Conservation (phyloP, 2,113 vertebrate species). For the Pseudorhombus dupliciocellatus region DNA sequence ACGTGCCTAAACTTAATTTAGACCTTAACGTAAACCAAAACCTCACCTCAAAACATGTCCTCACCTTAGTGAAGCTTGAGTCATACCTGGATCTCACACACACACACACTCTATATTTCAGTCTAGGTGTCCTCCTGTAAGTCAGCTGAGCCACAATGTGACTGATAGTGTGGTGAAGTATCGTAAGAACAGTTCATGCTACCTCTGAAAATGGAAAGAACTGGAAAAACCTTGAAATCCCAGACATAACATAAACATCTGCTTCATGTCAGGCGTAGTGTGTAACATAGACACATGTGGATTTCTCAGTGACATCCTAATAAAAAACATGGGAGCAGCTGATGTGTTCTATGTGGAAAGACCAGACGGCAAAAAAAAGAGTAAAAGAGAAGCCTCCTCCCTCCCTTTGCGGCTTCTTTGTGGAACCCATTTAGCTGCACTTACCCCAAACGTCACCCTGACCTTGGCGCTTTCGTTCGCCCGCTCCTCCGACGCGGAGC, state of each 20-base stretch:
- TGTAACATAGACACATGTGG: constrained; percentile 13
- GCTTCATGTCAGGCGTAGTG: constrained; percentile 38
- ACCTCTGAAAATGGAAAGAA: constrained; percentile 13
- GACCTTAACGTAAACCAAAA: no score
- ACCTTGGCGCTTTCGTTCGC: neutral
- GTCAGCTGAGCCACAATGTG: neutral
- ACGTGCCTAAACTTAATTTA: no score
- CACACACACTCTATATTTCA: constrained; percentile 11
- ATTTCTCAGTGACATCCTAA: constrained; percentile 5
- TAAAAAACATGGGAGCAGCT: neutral
- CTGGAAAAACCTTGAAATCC: constrained; percentile 31
- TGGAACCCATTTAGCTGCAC: neutral
- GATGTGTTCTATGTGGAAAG: neutral
- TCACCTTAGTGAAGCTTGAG: no score
- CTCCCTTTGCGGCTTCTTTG: neutral
- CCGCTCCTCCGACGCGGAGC: neutral
- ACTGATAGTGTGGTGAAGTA: constrained; percentile 1
- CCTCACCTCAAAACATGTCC: no score
- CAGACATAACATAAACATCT: constrained; percentile 59
- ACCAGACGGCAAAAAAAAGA: neutral
- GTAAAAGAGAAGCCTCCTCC: no score
- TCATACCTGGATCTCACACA: no score
- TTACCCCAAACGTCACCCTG: neutral
- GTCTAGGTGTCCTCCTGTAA: constrained; percentile 4
- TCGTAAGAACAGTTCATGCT: constrained; percentile 9